These are phyloP conservation scores for Chrysomela aeneicollis DNA, from an alignment of 2,888 invertebrate genomes.

Conservation along the genomic window DNA sequence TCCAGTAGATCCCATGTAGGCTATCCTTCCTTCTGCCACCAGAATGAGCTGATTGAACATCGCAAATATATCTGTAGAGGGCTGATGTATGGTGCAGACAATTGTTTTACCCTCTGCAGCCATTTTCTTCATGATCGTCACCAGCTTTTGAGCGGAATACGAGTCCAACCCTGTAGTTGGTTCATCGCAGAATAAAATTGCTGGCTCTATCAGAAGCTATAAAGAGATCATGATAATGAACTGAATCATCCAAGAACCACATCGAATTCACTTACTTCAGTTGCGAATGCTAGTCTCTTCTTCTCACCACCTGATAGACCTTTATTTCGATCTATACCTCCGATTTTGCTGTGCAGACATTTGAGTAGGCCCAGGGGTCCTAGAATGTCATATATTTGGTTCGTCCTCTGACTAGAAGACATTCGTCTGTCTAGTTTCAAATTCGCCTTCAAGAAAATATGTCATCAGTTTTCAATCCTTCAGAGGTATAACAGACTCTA, in stretches of 20 bases:
- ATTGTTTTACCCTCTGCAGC: conserved; percentile 84
- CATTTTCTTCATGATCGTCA: conserved; percentile 73
- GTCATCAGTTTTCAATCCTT: too few relatives aligned
- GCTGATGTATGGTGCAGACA: conserved; percentile 94
- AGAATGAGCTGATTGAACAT: conserved; percentile 83
- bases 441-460: conserved; percentile 68
- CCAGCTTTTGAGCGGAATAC: conserved; percentile 87
- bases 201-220: conserved; percentile 87
- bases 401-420: conserved; percentile 66
- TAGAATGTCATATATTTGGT: conserved; percentile 75
- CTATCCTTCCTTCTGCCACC: conserved; percentile 87
- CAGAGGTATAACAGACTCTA: not conserved
- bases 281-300: conserved; percentile 91
- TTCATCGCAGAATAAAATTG: conserved; percentile 93
- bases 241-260: too few relatives aligned
- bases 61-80: conserved; percentile 85
- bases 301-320: conserved; percentile 94
- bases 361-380: conserved; percentile 75
- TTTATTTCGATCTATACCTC: conserved; percentile 75
- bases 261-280: conserved; percentile 68
- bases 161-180: conserved; percentile 95
- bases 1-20: conserved; percentile 78
- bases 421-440: conserved; percentile 80
- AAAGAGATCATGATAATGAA: conserved; percentile 29
- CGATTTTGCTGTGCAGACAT: conserved; percentile 80